Base-by-base conservation (phyloP, 2,113 vertebrate genomes). In the Atlantisia rogersi region DNA sequence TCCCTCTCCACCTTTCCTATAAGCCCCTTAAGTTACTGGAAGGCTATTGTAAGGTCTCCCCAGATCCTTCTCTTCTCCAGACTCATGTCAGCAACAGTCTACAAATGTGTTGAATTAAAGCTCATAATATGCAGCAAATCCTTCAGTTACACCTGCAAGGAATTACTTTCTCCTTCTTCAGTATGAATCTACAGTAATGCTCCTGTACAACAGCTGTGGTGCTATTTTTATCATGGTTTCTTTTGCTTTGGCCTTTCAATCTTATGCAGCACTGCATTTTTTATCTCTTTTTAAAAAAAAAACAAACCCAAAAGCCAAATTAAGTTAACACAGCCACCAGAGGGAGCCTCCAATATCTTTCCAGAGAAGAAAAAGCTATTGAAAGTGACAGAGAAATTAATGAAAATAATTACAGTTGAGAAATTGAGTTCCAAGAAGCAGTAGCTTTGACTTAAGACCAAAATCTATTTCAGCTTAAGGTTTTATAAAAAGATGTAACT, bases 341-440 rank as follows among this genome's bases (percentile, higher is more conserved):
- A 93, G 82, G 82, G 90, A 97, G 77, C 55, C 67, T 53, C 91
- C 71, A n/a, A 88, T 55, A 91, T 10, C 81, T 42, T 60, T 19
- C 52, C 44, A 84, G 74, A 65, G 44, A 89, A 94, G 35, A 86
- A 79, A 94, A 89, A 88, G 7, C 28, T 48, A 75, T 25, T 79
- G 75, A 77, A 69, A 91, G n/a, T 58, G 90, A 94, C 74, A 88
- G 48, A 69, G 39, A 87, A 92, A 97, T 95, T 94, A 85, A 88
- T 89, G 80, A 80, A 78, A 82, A 85, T 92, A 92, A 82, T 85
- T 92, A 71, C 2, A 65, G 63, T 12, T 69, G 52, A 96, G 82
- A 58, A 92, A 95, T 46, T 82, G 62, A 85, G 86, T 95, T 93
- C 64, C 40, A 63, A 91, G 74, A 71, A 94, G 76, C 70, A 74